Base-by-base conservation (phyloP, 2,113 vertebrate species). In the Spilogale gracilis region DNA sequence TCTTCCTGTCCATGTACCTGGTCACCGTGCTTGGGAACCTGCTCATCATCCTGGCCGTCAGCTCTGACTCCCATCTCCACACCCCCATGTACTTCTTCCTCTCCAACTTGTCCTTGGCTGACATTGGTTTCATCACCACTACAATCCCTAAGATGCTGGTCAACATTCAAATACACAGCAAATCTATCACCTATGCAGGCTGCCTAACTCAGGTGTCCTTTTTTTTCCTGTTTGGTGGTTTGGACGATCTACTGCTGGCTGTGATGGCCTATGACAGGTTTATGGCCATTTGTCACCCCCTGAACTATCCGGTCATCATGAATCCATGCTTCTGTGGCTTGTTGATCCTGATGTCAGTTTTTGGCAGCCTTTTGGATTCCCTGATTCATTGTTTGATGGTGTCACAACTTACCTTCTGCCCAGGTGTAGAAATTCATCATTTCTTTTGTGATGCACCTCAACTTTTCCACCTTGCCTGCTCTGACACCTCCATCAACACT, bases 31-130 rank as follows among this genome's bases (percentile, higher is more conserved):
- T 91, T 1, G 89, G 88, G n/a, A 93, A 96, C 79, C 85, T 93
- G 7, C 32, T 93, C 79, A 69, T 96, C 23, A 79, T 89, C 50
- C 52, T 93, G 38, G 20, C 45, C 0, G 18, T 93, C 27, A 17
- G 0, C 17, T 58, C 58, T 32, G 30, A 83, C 78, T 11, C n/a
- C 30, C 58, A 45, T 38, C 90, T 96, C 65, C 67, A 83, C 58
- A 43, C 4, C 0, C 84, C 95, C 38, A 76, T 89, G 95, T 89
- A 93, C 48, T 76, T 89, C 58, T 83, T 96, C 65, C 48, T 89
- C 2, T 67, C 5, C 67, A 38, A 18, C 32, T 43, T 76, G 58
- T 91, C 89, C 45, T 52, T 81, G 9, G 27, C 14, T n/a, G 89
- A 92, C n/a, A 73, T 81, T 10, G 67, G 74, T 43, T 73, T 92